Evolutionary conservation across 2,113 vertebrate genomes (phyloP).

Genomic region (Solea senegalensis): DNA sequence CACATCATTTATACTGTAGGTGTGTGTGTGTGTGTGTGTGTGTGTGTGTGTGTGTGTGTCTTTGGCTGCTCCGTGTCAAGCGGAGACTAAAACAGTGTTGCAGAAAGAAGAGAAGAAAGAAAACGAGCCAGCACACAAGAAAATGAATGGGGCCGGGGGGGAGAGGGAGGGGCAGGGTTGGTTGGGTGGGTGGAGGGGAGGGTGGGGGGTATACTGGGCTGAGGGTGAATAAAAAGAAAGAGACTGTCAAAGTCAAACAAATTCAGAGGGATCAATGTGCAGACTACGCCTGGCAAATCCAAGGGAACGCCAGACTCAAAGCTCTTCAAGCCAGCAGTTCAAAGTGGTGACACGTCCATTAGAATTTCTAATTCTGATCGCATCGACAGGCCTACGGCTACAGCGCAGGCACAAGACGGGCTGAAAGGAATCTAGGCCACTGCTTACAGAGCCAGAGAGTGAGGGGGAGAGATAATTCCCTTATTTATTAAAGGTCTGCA

Average conservation of each 20-base stretch:
- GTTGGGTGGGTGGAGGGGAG: neutral
- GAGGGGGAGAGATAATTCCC: constrained; percentile 9
- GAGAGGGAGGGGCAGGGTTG: neutral
- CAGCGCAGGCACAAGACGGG: constrained; percentile 42
- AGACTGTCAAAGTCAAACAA: constrained; percentile 74
- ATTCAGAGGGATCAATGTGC: constrained; percentile 75
- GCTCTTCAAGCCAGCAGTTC: constrained; percentile 74
- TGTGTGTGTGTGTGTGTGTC: constrained; percentile 17
- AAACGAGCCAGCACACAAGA: constrained; percentile 21
- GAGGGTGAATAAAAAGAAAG: constrained; percentile 23
- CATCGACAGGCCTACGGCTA: constrained; percentile 69
- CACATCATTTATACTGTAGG: constrained; percentile 19
- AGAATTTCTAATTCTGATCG: constrained; percentile 77
- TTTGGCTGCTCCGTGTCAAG: constrained; percentile 22
- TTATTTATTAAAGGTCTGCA: constrained; percentile 6
- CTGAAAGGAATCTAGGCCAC: constrained; percentile 69
- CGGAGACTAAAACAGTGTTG: constrained; percentile 16
- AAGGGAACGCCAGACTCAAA: constrained; percentile 72
- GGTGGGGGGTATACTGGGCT: neutral
- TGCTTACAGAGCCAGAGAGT: constrained; percentile 28
- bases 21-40: constrained; percentile 9
- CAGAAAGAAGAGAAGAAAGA: constrained; percentile 44
- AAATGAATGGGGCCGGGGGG: constrained; percentile 27
- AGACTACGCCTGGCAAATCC: constrained; percentile 66
- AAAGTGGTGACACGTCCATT: constrained; percentile 75